Evolutionary conservation across 2,113 vertebrate species (phyloP), one percentile per base, ranked within the genome.

Genomic region (Puffinus mauretanicus): DNA sequence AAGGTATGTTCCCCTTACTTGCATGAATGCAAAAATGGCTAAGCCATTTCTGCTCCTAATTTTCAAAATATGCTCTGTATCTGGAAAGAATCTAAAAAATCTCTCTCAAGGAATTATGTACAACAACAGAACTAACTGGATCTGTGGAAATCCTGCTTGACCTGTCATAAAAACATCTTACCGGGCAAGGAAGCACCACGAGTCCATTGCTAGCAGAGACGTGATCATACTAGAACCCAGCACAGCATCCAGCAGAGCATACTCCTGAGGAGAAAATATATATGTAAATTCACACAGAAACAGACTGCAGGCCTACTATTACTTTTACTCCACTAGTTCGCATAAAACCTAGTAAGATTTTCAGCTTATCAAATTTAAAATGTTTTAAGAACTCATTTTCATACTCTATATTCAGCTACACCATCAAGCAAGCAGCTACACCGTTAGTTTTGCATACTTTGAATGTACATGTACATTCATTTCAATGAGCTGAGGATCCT

Each of bases 131-230:
- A 86, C 32, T 69, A 83, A 52, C 10, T 34, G 38, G 25, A 66
- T 64, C 20, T 72, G 21, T 71, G 58, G 27, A 58, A 94, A 79
- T 66, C 24, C 82, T 73, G 64, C 42, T 18, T 58, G 44, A 36
- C 13, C 16, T 81, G 32, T 19, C 36, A 27, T 4, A 58, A n/a
- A 20, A 26, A 70, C 32, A 60, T 26, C 95, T 97, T 96, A 99
- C 99, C 99, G 98, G 52, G 98, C 99, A 93, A 99, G 98, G 92
- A 99, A 99, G 94, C 99, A 99, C 99, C 99, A 99, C 0, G 98
- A 97, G 66, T 99, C 99, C 96, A 99, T 97, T 42, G 99, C 99
- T 40, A 99, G 97, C 17, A 99, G 88, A 75, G 99, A 98, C 0
- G 98, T 98, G 83, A 99, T 98, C 93, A 98, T 98, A 32, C 98